Evolutionary conservation across 2,888 invertebrate species (phyloP), one percentile per base, ranked within the genome.

Genomic region (Pachymerium ferrugineum): DNA sequence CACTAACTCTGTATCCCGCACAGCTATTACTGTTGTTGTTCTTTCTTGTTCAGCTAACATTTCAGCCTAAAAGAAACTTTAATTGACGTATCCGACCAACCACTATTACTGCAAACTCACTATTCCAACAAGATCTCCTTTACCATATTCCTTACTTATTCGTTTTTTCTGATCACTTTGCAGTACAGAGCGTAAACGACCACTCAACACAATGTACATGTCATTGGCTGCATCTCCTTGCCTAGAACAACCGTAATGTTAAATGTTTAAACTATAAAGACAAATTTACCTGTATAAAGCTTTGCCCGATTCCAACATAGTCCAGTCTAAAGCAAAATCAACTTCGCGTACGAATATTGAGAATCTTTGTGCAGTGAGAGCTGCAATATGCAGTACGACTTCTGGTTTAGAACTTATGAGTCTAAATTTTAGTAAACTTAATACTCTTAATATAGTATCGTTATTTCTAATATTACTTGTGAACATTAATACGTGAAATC

Each of bases 11-110:
- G 98, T 97, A 83, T 97, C 97, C 76, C 97, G 87, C 16, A 95
- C 94, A 73, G 98, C 98, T 89, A 99, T 94, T 2, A 97, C 92
- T 0, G 96, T 96, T 0, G 97, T 97, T 76, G 95, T 93, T 74
- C 99, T 87, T 47, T 89, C 88, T 0, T 93, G 93, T 79, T 93
- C 91, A 0, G 94, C 94, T 73, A 95, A 92, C 90, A 94, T 94
- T 82, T 95, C 94, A 22, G 94, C 89, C 89, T 78, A 78, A 78
- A 71, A 47, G 14, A 73, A 73, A 16, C 3, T 6, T 70, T n/a
- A 33, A 31, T 5, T 70, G 70, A 30, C n/a, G n/a, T n/a, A n/a
- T n/a, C n/a, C n/a, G n/a, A n/a, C n/a, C n/a, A n/a, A n/a, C n/a
- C n/a, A n/a, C n/a, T 19, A 25, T 69, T 69, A 10, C 6, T 8